Conservation (phyloP, 2,113 vertebrate species). For the Xiphias gladius region DNA sequence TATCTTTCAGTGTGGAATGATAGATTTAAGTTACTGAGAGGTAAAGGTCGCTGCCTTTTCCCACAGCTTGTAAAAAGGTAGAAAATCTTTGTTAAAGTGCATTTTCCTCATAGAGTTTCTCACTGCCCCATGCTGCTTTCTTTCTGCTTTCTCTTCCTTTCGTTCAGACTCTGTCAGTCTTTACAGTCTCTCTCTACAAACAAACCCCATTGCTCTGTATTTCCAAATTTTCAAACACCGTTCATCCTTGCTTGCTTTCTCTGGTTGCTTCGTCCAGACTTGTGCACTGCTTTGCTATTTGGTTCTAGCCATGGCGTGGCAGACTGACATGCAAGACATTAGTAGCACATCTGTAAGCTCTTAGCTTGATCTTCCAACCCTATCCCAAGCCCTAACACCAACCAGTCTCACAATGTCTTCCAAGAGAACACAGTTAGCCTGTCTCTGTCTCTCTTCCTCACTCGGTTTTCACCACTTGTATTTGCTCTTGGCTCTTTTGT, state of each 20-base stretch:
- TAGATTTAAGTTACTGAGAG: not conserved
- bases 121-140: not conserved
- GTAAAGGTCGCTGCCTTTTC: slow-evolving; percentile 18
- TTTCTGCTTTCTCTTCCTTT: not conserved
- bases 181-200: not conserved
- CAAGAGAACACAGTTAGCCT: not conserved
- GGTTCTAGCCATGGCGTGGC: slow-evolving; percentile 25
- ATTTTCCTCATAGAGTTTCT: slow-evolving; percentile 1
- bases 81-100: not conserved
- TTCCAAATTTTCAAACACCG: slow-evolving; percentile 1
- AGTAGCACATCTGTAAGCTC: slow-evolving; percentile 65
- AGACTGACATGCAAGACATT: slow-evolving; percentile 57
- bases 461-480: not conserved
- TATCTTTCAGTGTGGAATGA: not conserved
- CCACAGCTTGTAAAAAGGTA: not conserved
- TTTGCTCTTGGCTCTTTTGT: not conserved
- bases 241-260: not conserved
- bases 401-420: not conserved
- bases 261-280: not conserved
- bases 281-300: slow-evolving; percentile 5
- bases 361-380: slow-evolving; percentile 51
- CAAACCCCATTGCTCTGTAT: not conserved
- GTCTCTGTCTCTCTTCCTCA: not conserved
- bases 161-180: not conserved
- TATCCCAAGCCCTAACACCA: slow-evolving; percentile 32